phyloP scores from a whole-genome alignment of 1,140 invertebrate species.

The Acromyrmex heyeri region DNA sequence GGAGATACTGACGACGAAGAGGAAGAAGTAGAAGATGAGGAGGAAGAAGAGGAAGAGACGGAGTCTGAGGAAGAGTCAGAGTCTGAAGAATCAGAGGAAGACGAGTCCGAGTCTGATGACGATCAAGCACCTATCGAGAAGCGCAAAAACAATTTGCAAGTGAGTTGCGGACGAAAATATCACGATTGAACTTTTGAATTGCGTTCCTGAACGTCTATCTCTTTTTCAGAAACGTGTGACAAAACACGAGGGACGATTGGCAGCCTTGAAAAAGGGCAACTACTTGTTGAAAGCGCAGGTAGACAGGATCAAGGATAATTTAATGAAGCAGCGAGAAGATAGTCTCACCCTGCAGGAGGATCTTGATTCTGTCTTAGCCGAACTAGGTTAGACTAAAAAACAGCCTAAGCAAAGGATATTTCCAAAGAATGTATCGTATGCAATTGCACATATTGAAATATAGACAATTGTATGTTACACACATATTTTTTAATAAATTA shows the following conservation, averaged over 20 bases:
- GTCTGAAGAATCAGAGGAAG: slow-evolving; percentile 89
- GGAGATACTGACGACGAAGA: slow-evolving; percentile 92
- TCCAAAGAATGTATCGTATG: slow-evolving; percentile 67
- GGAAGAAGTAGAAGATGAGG: slow-evolving; percentile 87
- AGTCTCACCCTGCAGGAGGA: slow-evolving; percentile 92
- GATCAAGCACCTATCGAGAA: slow-evolving; percentile 86
- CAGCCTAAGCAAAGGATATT: slow-evolving; percentile 44
- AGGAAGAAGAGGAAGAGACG: slow-evolving; percentile 88
- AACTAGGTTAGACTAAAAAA: slow-evolving; percentile 87
- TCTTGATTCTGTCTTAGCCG: slow-evolving; percentile 92
- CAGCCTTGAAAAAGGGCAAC: slow-evolving; percentile 94
- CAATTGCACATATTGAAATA: slow-evolving; percentile 68
- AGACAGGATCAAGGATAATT: slow-evolving; percentile 94
- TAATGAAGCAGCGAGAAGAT: slow-evolving; percentile 93
- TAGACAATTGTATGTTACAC: slow-evolving; percentile 68
- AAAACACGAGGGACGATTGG: slow-evolving; percentile 91
- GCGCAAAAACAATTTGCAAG: slow-evolving; percentile 82
- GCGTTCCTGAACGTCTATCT: background rate
- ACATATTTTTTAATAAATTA: slow-evolving; percentile 81
- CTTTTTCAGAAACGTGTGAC: slow-evolving; percentile 88
- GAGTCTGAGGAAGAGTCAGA: slow-evolving; percentile 88
- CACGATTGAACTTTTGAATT: background rate
- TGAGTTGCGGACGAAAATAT: slow-evolving; percentile 53
- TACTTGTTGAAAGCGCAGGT: slow-evolving; percentile 94
- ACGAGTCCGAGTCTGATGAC: slow-evolving; percentile 88